Percentiles rank a stretch among this genome's conserved stretches.
These are phyloP conservation scores for Epizoanthus stellaris DNA, from an alignment of 92 coral and sea anemone genomes.

Conservation along the genomic window DNA sequence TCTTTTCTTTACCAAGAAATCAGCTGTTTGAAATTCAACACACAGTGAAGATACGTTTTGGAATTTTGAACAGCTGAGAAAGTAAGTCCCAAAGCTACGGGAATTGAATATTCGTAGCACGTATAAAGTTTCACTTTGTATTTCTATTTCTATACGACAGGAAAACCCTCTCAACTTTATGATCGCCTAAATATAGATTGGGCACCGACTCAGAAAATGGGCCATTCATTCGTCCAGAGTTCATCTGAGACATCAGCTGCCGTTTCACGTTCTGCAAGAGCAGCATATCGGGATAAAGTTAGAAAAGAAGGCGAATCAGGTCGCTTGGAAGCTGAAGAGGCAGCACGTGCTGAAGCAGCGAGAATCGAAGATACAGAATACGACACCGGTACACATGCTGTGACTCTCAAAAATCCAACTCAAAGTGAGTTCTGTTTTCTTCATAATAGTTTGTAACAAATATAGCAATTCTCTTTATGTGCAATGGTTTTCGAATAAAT, in stretches of 20 bases:
- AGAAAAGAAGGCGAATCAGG: conserved; percentile 21
- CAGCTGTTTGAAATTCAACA: too few relatives aligned
- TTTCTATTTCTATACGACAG: conserved; percentile 7
- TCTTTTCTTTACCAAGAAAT: too few relatives aligned
- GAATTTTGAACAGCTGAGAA: too few relatives aligned
- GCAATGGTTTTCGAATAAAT: too few relatives aligned
- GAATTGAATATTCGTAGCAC: background rate
- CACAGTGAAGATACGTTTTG: too few relatives aligned
- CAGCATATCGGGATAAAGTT: conserved; percentile 30
- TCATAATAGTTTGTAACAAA: conserved; percentile 3
- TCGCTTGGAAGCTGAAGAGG: conserved; percentile 48
- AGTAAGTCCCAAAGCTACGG: too few relatives aligned
- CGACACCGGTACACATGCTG: background rate
- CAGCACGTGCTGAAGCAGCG: conserved; percentile 48
- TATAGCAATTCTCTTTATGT: background rate
- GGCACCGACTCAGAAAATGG: conserved; percentile 48
- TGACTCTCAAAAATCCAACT: background rate
- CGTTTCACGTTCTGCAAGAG: conserved; percentile 41
- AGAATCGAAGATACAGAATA: too few relatives aligned
- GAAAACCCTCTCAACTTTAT: conserved; percentile 35
- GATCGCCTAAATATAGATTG: conserved; percentile 45
- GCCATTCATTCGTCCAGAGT: conserved; percentile 47
- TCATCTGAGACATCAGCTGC: conserved; percentile 29
- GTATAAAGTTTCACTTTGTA: background rate
- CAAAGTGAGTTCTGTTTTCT: conserved; percentile 23